Base-by-base conservation (phyloP, 1,140 invertebrate species). In the Pseudoatta argentina region DNA sequence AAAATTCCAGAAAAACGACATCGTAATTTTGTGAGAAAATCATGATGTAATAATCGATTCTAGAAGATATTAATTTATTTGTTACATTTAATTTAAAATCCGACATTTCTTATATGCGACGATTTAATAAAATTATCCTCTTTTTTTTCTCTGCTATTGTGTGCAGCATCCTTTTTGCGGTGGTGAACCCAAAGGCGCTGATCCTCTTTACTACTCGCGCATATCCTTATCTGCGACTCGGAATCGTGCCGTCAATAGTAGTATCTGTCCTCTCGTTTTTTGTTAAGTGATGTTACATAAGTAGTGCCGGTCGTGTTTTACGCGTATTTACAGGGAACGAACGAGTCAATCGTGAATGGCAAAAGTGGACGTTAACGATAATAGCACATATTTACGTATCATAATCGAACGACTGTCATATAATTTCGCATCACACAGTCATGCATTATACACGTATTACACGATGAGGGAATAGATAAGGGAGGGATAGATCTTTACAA, bases 241-340 rank as follows among this genome's bases (percentile, higher is more conserved):
- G 8, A 39, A 66, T 72, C 71, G 53, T 73, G 12, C 30, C 64
- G 34, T 85, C 66, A 69, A 87, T 34, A 16, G 3, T 78, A 10
- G n/a, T 63, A 8, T 34, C 44, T 81, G 51, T 16, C 63, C 61
- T 76, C 21, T 24, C n/a, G n/a, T 55, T 27, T 85, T 85, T 92
- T 27, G 90, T 91, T 88, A 88, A 77, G 88, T 82, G 82, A 72
- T 86, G 63, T 92, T 91, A 88, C 44, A 48, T n/a, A 44, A 10
- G 8, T 79, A 87, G 75, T 76, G 86, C 72, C 44, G 57, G 71
- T 57, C 55, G 53, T 82, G 86, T 86, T 86, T 55, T 86, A 92
- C 86, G 91, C 69, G 82, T 88, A 91, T 88, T 87, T 88, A 88
- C 76, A 90, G 64, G 67, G 75, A 88, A 91, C 72, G 67, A 69